Evolutionary conservation across 2,113 vertebrate species (phyloP).

Genomic region (Formicarius rufipectus): DNA sequence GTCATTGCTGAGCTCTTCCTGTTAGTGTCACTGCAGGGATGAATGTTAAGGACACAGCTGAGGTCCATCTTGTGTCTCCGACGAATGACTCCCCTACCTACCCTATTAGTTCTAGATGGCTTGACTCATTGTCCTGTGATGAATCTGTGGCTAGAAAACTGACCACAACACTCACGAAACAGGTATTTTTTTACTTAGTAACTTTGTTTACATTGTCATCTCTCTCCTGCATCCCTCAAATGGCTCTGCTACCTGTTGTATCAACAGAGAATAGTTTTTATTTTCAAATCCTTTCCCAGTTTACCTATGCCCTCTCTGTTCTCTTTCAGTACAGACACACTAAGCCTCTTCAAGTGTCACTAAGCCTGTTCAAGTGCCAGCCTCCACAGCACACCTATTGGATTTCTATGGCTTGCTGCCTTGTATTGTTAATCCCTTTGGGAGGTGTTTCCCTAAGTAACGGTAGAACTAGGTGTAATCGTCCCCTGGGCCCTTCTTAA

Average conservation of each 20-base stretch:
- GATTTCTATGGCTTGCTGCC: background rate
- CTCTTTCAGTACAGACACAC: background rate
- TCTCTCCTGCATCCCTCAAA: background rate
- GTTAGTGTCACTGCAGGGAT: background rate
- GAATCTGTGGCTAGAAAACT: background rate
- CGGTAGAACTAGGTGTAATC: background rate
- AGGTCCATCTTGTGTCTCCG: background rate
- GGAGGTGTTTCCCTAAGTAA: background rate
- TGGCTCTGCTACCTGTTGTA: background rate
- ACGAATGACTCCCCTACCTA: background rate
- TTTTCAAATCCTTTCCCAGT: background rate
- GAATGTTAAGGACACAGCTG: background rate
- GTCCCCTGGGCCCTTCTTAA: background rate
- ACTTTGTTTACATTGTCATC: background rate
- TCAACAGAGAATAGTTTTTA: background rate
- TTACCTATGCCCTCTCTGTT: background rate
- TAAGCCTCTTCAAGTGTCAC: background rate
- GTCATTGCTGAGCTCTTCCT: constrained; percentile 27
- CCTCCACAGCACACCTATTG: background rate
- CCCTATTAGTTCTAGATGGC: background rate
- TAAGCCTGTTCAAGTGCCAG: background rate
- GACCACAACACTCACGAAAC: background rate
- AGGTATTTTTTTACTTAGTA: background rate
- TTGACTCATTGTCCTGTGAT: background rate
- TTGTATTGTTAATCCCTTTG: background rate